Evolutionary conservation across 2,888 invertebrate species (phyloP), one percentile per base, ranked within the genome.

Genomic region (Atrina japonica): DNA sequence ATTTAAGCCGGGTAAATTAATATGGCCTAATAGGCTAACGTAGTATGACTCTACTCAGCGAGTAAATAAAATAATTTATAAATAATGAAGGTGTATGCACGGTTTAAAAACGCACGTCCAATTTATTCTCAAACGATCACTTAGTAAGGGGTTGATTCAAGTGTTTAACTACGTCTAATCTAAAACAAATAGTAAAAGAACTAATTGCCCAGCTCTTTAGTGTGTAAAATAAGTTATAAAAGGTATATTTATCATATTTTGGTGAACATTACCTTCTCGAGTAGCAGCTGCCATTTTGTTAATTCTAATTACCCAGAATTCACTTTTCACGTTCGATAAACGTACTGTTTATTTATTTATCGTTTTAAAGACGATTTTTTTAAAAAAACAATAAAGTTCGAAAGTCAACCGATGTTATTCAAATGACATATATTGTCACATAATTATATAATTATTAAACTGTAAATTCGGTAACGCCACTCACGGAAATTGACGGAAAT

Each of bases 201-300:
- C 11, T 35, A 7, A 35, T 5, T 35, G 11, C 35, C n/a, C n/a
- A n/a, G n/a, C n/a, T n/a, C n/a, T n/a, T n/a, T n/a, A n/a, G n/a
- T n/a, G n/a, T n/a, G n/a, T n/a, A n/a, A n/a, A n/a, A n/a, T 35
- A 11, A 35, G 11, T 35, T 35, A 7, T 11, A 35, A 7, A 11
- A 7, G 35, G 11, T 35, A 35, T 35, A 7, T 35, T 35, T 5
- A 7, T 35, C 11, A 7, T 11, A 7, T 35, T 35, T 11, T 35
- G 35, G 11, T 11, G 35, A 35, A 7, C 23, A 1, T 47, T 7
- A 66, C 66, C 66, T 50, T 66, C 66, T 59, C 66, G 56, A 52
- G 66, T 66, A 58, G 58, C 58, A 23, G 66, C 66, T n/a, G 66
- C 66, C 66, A 66, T 66, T 50, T 66, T 66, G 6, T 21, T 23